phyloP scores from a whole-genome alignment of 1,140 invertebrate species.

The Chironomus striatipennis region DNA sequence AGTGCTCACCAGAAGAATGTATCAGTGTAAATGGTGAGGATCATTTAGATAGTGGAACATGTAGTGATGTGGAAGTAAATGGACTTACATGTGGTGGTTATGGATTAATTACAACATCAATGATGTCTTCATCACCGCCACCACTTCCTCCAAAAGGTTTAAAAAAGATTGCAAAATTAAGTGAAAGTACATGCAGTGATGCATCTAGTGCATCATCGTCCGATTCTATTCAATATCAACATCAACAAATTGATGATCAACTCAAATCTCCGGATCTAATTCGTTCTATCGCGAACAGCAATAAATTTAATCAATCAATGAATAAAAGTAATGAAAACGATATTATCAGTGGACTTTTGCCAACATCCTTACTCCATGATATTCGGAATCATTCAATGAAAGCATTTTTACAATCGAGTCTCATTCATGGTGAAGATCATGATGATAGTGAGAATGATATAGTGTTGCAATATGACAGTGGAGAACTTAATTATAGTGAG shows the following conservation, averaged over 20 bases:
- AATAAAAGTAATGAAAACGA: background rate
- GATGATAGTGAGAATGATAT: slow-evolving; percentile 31
- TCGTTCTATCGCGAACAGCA: background rate
- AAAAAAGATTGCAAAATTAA: slow-evolving; percentile 42
- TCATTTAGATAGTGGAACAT: slow-evolving; percentile 70
- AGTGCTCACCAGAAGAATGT: slow-evolving; percentile 53
- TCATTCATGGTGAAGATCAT: slow-evolving; percentile 13
- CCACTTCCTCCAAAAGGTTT: slow-evolving; percentile 49
- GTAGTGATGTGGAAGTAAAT: slow-evolving; percentile 63
- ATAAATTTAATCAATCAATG: background rate
- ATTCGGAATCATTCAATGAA: background rate
- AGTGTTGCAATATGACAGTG: slow-evolving; percentile 26
- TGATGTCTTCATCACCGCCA: slow-evolving; percentile 46
- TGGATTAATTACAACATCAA: background rate
- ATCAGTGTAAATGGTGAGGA: slow-evolving; percentile 41
- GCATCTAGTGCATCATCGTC: background rate
- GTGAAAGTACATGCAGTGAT: slow-evolving; percentile 41
- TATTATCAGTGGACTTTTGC: background rate
- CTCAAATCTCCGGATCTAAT: background rate
- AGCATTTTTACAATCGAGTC: background rate
- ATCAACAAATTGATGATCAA: slow-evolving; percentile 20
- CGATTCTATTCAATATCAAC: background rate
- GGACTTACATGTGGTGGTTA: background rate
- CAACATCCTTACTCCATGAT: background rate
- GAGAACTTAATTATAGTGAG: slow-evolving; percentile 23